Base-by-base conservation (phyloP, 2,113 vertebrate species). In the Hippocampus abdominalis region DNA sequence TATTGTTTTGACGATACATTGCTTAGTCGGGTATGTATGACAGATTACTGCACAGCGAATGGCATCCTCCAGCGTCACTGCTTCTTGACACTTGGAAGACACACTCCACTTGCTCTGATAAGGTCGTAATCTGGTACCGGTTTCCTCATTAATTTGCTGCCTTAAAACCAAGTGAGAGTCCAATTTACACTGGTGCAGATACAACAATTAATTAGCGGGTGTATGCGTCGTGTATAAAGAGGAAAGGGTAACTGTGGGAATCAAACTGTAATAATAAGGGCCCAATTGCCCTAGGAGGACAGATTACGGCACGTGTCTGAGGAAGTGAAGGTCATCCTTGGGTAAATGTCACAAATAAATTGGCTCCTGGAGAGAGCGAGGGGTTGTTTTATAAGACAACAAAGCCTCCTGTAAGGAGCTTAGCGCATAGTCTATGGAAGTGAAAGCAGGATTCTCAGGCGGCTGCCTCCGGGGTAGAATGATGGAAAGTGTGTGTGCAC, bases 281-380 rank as follows among this genome's bases (percentile, higher is more conserved):
- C 61, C 71, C 76, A 74, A 80, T 89, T 88, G 85, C 65, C 72
- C 70, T 75, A 80, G 10, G 36, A 76, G 76, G 54, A 69, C 68
- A 76, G 83, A 88, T 88, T 85, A 83, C 40, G 18, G 59, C 20
- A 25, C 51, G 42, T 70, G 75, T 79, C 81, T 85, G 44, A 36
- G 18, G 32, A 29, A 63, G 78, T 84, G 83, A 91, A 90, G 90
- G 90, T 90, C 89, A 90, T 72, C 80, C 75, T 77, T 81, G 84
- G 84, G 87, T 89, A 91, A 91, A 90, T 88, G 90, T 83, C 87
- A 83, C 71, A 54, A 80, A 84, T 84, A 91, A 88, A 92, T 87
- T 89, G 79, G 79, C 61, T 87, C 76, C 69, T 62, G n/a, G 70
- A 71, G 79, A 80, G 36, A 18, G 62, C 49, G 66, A 70, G 56